Evolutionary conservation across 2,797 vertebrate genomes (phyloP), one percentile per base, ranked within the genome.

Genomic region (Pyrocephalus nanus): DNA sequence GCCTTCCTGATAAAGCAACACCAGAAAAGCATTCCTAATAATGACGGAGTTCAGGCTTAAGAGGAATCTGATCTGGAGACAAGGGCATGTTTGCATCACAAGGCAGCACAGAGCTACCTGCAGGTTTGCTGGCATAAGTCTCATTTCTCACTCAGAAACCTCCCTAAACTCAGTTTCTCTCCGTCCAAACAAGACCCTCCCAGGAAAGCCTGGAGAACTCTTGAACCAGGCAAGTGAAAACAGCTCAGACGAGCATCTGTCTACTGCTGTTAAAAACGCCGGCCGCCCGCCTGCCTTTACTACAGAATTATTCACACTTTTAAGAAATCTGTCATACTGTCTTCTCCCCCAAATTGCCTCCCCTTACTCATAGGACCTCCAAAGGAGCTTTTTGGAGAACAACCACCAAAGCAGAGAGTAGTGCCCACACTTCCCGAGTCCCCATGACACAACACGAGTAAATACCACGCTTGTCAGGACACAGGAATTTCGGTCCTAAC

Each of bases 301-400:
- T 40, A 60, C 11, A 29, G 48, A 32, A 12, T 42, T 69, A 54
- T 58, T 40, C 15, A 54, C 0, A 0, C 25, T 65, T 81, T 2
- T 17, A 86, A 47, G 47, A 81, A 51, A 81, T 32, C 36, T 11
- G 30, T 47, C 47, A 66, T 7, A 7, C 26, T 3, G 29, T 23
- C 23, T 42, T 38, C 55, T 42, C 57, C 38, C 34, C 23, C 60
- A 85, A 16, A 5, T 25, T 71, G 51, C 19, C 34, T 69, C 71
- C 81, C 57, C 81, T 95, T 91, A 90, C 48, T 92, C 91, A 92
- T 18, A 2, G 0, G 51, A 48, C 53, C 70, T 58, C 91, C 82
- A 38, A 72, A 94, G 40, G 26, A 36, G 18, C 8, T 72, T 93
- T 89, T 14, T 50, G 45, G 80, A 64, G 61, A 88, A 76, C 6